Evolutionary conservation across 2,113 vertebrate genomes (phyloP), one percentile per base, ranked within the genome.

Genomic region (Xiphophorus maculatus): DNA sequence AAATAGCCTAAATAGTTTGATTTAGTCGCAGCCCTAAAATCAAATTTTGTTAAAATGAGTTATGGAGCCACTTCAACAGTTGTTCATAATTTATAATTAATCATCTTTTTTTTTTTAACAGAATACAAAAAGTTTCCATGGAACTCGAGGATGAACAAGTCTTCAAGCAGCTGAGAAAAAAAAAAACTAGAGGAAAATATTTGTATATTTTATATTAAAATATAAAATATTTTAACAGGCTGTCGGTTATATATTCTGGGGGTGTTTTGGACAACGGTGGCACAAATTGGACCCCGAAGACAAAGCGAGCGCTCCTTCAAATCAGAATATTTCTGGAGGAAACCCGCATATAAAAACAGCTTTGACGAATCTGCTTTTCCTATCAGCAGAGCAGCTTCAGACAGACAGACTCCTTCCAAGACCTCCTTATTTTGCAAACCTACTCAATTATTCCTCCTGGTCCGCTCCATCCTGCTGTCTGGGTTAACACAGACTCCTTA

Each of bases 401-500:
- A 58, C 25, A 6, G 22, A 9, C 48, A 64, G 67, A 83, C 65
- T 42, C 22, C 0, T 14, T 74, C 17, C 27, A 13, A 78, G 65
- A 40, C 14, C 29, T 32, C 22, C 37, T 65, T 65, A 4, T 44
- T 67, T 48, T 33, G 64, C 44, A 74, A 63, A 60, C 66, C 51
- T 27, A 64, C 72, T 77, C 40, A 22, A 70, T 71, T 65, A 80
- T 80, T 83, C 78, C 77, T 69, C 40, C 40, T 71, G 28, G 40
- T 70, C 69, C 68, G 73, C 73, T 79, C 73, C 82, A 80, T 85
- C 84, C 79, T 35, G 66, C 60, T 40, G 84, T 86, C 73, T 78
- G 77, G 81, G 35, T 77, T 69, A 44, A 73, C 9, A 37, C 74
- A 64, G 54, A 83, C 79, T 79, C 77, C 80, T 77, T 69, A 19